Conservation (phyloP, 2,888 invertebrate species). For the Aphrophora alni region DNA sequence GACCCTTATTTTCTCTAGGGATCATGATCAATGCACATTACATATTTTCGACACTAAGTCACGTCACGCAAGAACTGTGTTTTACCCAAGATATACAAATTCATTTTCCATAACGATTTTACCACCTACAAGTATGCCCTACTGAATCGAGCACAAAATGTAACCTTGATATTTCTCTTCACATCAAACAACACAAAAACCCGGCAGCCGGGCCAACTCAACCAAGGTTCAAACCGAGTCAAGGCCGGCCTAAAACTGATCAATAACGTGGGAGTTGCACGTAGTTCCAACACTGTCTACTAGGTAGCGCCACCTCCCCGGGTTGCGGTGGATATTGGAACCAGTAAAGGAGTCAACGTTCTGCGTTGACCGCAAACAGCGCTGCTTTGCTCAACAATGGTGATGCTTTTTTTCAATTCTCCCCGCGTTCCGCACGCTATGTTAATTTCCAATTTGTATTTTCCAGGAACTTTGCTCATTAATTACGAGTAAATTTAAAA, state of each 20-base stretch:
- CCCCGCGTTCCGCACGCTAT: conserved; percentile 1
- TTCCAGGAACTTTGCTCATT: background rate
- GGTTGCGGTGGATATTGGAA: background rate
- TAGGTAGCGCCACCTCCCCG: background rate
- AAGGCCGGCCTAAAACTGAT: conserved; percentile 12
- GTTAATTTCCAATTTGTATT: background rate
- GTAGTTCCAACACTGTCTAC: background rate
- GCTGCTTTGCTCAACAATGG: background rate
- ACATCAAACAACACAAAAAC: too few species aligned
- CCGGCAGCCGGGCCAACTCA: background rate
- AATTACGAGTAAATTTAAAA: background rate
- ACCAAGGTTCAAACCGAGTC: conserved; percentile 36
- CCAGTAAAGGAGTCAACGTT: background rate
- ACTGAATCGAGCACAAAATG: too few species aligned
- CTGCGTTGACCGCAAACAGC: background rate
- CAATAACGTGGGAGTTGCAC: background rate
- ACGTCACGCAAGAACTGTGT: too few species aligned
- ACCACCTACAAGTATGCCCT: too few species aligned
- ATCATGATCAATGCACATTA: too few species aligned
- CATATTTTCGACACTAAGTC: too few species aligned
- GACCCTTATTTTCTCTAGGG: too few species aligned
- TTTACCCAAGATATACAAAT: too few species aligned
- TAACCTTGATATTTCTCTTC: conserved; percentile 2
- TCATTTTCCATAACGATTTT: too few species aligned
- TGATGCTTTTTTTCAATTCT: background rate